These are phyloP conservation scores for Astreopora myriophthalma DNA, from an alignment of 64 coral and sea anemone genomes.

Conservation along the genomic window DNA sequence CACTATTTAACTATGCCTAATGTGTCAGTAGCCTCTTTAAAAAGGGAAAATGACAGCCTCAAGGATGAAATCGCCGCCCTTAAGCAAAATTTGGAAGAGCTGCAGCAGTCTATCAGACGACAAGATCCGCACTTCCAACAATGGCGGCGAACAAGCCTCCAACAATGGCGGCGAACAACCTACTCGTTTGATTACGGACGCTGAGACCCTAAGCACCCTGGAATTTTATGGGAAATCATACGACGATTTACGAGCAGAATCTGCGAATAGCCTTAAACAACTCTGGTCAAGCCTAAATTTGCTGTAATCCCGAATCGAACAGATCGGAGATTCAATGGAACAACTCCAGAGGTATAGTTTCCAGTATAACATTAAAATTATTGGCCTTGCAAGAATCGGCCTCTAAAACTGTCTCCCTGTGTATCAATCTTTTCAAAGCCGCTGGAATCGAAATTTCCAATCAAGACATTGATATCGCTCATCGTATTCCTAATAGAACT, in stretches of 20 bases:
- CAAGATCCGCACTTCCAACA: neutral
- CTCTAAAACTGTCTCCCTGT: too few relatives aligned
- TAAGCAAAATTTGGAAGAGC: neutral
- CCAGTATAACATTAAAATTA: neutral
- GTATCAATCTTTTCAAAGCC: too few relatives aligned
- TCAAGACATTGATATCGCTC: too few relatives aligned
- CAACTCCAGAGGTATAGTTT: neutral
- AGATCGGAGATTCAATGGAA: too few relatives aligned
- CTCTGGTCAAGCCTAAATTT: neutral
- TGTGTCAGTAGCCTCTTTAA: neutral
- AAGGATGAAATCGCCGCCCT: neutral
- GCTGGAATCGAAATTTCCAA: too few relatives aligned
- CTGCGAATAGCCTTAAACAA: neutral
- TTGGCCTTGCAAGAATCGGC: neutral
- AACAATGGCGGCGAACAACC: too few relatives aligned
- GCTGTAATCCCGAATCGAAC: neutral
- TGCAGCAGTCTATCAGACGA: neutral
- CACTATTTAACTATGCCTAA: neutral
- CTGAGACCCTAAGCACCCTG: neutral
- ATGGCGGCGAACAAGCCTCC: conserved; percentile 37
- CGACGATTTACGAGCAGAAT: too few relatives aligned
- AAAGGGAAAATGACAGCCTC: neutral
- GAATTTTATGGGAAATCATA: too few relatives aligned
- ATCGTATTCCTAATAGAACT: neutral
- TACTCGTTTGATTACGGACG: neutral